These are phyloP conservation scores for Epinotia ramella DNA, from an alignment of 2,888 invertebrate species.

Conservation along the genomic window DNA sequence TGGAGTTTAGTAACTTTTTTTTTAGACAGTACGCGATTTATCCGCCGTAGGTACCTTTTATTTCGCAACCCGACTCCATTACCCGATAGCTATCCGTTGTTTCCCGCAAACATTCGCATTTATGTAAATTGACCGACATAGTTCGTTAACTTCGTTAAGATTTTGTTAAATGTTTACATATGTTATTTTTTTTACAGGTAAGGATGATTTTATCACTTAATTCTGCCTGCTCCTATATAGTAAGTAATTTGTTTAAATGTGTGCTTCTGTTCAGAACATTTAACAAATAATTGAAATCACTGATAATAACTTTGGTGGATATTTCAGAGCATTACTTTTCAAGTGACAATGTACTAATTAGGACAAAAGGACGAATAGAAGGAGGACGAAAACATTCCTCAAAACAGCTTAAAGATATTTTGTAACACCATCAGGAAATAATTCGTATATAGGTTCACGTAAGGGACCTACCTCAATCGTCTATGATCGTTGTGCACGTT, in stretches of 20 bases:
- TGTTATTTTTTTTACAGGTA: constrained; percentile 51
- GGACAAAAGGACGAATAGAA: too few relatives aligned
- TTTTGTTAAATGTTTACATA: constrained; percentile 43
- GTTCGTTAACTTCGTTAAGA: constrained; percentile 61
- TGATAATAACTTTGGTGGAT: too few relatives aligned
- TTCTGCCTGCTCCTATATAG: constrained; percentile 9
- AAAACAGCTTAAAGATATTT: too few relatives aligned
- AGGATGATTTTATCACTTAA: constrained; percentile 33
- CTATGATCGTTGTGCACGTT: too few relatives aligned
- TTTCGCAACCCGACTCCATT: constrained; percentile 58
- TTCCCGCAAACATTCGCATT: constrained; percentile 66
- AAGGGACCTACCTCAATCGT: too few relatives aligned
- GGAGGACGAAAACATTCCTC: too few relatives aligned
- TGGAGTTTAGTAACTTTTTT: neutral
- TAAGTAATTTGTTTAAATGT: constrained; percentile 29
- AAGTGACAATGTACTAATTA: too few relatives aligned
- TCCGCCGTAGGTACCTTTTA: constrained; percentile 48
- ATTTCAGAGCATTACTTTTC: too few relatives aligned
- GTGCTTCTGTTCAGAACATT: neutral
- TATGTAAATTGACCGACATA: constrained; percentile 64
- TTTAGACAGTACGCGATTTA: neutral
- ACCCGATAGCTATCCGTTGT: constrained; percentile 61
- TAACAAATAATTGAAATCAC: neutral
- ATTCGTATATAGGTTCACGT: too few relatives aligned
- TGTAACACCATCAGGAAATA: too few relatives aligned